Conservation (phyloP, 2,888 invertebrate species). For the Metopia argyrocephala region DNA sequence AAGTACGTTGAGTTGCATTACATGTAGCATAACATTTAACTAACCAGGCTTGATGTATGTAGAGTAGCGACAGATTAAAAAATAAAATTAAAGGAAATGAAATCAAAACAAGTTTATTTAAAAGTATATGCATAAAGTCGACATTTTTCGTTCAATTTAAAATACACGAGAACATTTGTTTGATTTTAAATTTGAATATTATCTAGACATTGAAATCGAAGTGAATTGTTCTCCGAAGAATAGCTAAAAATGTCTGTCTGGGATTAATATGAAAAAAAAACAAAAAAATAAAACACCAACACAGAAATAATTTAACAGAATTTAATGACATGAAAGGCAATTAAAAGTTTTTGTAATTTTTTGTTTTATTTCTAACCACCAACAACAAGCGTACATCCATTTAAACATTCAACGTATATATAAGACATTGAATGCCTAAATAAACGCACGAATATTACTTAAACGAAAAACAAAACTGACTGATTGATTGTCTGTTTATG, state of each 20-base stretch:
- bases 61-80: no score
- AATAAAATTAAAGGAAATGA: constrained; percentile 5
- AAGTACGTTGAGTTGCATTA: no score
- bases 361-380: no score
- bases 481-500: background rate
- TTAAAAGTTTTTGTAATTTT: constrained; percentile 41
- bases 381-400: no score
- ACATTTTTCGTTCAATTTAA: constrained; percentile 38
- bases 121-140: constrained; percentile 35
- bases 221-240: constrained; percentile 44
- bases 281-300: background rate
- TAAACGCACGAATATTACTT: constrained; percentile 6
- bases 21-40: no score
- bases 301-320: background rate
- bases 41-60: no score
- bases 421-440: constrained; percentile 7
- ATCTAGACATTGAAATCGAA: constrained; percentile 52
- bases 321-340: constrained; percentile 62
- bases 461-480: background rate
- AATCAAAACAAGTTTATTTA: constrained; percentile 64
- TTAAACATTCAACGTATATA: background rate
- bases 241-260: background rate
- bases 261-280: background rate
- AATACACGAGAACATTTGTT: constrained; percentile 45
- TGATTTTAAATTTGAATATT: constrained; percentile 49